Percentiles rank a stretch among this genome's conserved stretches.
Evolutionary conservation across 1,140 invertebrate species (phyloP).

Genomic region (Halyomorpha halys): DNA sequence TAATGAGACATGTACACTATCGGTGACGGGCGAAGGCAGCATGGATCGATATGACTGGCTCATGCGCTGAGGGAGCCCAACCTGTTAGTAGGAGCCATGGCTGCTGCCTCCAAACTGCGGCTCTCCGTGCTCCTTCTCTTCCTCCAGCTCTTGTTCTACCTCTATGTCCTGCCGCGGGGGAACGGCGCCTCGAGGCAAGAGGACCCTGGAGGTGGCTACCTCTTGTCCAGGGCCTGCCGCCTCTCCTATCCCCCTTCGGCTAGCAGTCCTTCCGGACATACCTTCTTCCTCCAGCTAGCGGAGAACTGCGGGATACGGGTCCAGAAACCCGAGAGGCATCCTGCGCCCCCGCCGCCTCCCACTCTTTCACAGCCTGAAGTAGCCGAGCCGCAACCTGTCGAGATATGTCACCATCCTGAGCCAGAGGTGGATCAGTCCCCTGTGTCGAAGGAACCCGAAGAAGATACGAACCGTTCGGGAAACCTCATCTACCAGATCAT

Average conservation of each 20-base stretch:
- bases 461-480: neutral
- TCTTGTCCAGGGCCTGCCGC: neutral
- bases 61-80: neutral
- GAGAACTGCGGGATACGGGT: neutral
- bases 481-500: constrained; percentile 23
- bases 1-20: too few relatives aligned
- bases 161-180: neutral
- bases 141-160: constrained; percentile 7
- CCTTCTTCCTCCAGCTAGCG: neutral
- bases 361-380: neutral
- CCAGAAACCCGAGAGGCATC: neutral
- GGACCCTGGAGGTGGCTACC: neutral
- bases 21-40: neutral
- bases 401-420: neutral
- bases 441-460: neutral
- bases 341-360: neutral
- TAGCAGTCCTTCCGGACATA: neutral
- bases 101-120: neutral
- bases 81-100: constrained; percentile 8
- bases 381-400: neutral
- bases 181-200: neutral
- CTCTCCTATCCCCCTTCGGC: neutral
- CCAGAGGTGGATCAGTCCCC: neutral
- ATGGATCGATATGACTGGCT: neutral
- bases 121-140: constrained; percentile 10